These are phyloP conservation scores for Opisthocomus hoazin DNA, from an alignment of 2,113 vertebrate genomes.

Conservation along the genomic window DNA sequence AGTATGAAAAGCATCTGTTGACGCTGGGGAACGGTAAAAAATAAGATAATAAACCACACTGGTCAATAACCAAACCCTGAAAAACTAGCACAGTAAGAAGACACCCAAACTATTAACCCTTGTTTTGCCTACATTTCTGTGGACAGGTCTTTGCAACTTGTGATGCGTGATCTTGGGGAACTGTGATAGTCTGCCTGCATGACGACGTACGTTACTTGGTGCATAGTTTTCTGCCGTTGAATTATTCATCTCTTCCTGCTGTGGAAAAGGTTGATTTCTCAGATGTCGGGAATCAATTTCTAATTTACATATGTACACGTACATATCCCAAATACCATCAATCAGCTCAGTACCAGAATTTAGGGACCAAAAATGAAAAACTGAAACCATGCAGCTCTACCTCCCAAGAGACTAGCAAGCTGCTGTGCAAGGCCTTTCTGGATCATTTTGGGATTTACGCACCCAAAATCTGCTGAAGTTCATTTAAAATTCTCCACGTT, in stretches of 20 bases:
- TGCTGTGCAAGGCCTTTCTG: neutral
- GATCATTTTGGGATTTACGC: neutral
- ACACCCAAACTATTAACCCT: neutral
- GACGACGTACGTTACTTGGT: neutral
- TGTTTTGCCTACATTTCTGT: neutral
- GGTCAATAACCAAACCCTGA: neutral
- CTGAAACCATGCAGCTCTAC: neutral
- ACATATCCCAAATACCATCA: fast-evolving
- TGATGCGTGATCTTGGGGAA: neutral
- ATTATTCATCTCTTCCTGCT: neutral
- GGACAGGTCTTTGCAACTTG: neutral
- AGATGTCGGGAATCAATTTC: neutral
- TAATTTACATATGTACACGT: neutral
- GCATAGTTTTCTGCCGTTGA: neutral
- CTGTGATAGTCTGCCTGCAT: neutral
- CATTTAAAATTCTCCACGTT: neutral
- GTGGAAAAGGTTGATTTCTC: neutral
- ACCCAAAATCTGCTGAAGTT: neutral
- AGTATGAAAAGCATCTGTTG: neutral
- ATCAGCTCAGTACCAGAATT: neutral
- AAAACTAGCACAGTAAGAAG: neutral
- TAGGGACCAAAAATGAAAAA: neutral
- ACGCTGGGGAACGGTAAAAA: neutral
- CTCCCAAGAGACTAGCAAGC: neutral
- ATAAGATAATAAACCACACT: neutral